Evolutionary conservation across 2,113 vertebrate genomes (phyloP), one percentile per base, ranked within the genome.

Genomic region (Elephantulus edwardii): DNA sequence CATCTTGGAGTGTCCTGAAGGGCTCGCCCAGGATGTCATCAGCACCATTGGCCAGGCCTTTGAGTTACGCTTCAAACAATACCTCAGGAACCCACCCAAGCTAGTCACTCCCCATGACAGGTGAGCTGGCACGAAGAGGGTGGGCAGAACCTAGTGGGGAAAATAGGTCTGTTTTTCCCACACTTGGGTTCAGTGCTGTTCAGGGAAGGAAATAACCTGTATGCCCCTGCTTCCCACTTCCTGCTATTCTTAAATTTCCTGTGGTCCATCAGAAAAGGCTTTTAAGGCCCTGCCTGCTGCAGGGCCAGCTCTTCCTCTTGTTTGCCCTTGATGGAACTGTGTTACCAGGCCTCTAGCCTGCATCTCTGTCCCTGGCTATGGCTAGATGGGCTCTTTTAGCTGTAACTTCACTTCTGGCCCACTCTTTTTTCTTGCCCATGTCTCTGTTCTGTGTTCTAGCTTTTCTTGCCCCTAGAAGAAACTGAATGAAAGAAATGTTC

Each of bases 21-120:
- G 99, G 82, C 96, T 99, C 58, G 99, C 99, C 1, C 99, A 99
- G 98, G 99, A 99, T 0, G 99, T 99, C 89, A 99, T 99, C 98
- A 99, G 99, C 98, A 99, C 99, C 96, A 99, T 99, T 0, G 99
- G 99, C 4, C 99, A 99, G 96, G 99, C 99, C 82, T 99, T 99
- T 0, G 99, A 99, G 95, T 97, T 99, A 82, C 98, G 99, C 20
- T 99, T 99, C 97, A 99, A 99, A 96, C 99, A 99, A 95, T 99
- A 99, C 97, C 98, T 99, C 94, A 99, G 99, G 97, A 99, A 99
- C 95, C 99, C 99, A 5, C 99, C 99, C 0, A 99, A 99, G 94
- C 97, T 99, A 76, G 99, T 99, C 93, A 99, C 99, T 0, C 99
- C 99, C 9, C 99, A 99, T 0, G 99, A 99, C 98, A 98, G 99